Percentiles rank a stretch among this genome's conserved stretches.
Conservation (phyloP, 2,113 vertebrate species). For the Rissa tridactyla region DNA sequence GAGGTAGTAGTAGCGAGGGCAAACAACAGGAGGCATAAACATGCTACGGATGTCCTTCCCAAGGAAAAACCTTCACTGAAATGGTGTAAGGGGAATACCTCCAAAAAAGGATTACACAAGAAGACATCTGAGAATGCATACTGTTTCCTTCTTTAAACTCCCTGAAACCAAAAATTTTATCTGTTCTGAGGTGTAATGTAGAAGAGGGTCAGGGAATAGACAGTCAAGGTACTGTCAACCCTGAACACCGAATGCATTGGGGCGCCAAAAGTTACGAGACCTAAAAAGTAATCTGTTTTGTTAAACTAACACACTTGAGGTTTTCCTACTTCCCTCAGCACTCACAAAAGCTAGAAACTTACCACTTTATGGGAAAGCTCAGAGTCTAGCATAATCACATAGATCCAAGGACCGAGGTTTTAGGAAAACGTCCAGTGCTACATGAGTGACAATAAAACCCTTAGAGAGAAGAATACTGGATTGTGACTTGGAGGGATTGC, state of each 20-base stretch:
- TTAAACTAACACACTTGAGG: not conserved
- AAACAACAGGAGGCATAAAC: not conserved
- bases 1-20: not conserved
- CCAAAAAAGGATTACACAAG: not conserved
- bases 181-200: not conserved
- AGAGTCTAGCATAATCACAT: not conserved
- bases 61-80: not conserved
- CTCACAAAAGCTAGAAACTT: not conserved
- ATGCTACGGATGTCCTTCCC: not conserved
- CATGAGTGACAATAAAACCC: not conserved
- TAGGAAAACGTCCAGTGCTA: not conserved
- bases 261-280: not conserved
- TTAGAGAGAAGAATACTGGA: not conserved
- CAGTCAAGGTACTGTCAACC: not conserved
- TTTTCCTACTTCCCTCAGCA: not conserved
- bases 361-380: not conserved
- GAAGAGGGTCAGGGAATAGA: not conserved
- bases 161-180: not conserved
- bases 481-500: not conserved
- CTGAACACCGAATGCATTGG: accelerated
- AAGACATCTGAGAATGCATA: not conserved
- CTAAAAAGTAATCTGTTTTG: not conserved
- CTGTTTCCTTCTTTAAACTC: not conserved
- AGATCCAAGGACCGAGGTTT: not conserved
- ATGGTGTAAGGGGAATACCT: not conserved